Evolutionary conservation across 2,888 invertebrate species (phyloP).

Genomic region (Nemapogon koenigi): DNA sequence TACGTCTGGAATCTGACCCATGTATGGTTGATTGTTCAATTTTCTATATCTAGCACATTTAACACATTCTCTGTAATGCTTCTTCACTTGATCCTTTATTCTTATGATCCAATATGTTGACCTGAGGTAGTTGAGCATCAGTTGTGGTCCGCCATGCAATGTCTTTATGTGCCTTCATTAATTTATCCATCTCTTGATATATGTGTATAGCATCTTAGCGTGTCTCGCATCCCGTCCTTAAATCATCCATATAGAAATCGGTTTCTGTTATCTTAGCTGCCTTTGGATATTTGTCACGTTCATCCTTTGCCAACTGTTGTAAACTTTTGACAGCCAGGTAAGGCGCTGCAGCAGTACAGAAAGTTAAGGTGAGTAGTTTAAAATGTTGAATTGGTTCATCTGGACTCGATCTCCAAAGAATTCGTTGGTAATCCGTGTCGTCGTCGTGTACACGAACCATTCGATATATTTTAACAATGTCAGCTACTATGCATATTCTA

Average conservation of each 20-base stretch:
- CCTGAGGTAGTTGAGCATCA: slow-evolving; percentile 17
- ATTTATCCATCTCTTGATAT: slow-evolving; percentile 1
- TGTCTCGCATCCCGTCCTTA: slow-evolving; percentile 6
- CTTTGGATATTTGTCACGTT: slow-evolving; percentile 12
- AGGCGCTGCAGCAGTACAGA: slow-evolving; percentile 18
- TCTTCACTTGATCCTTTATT: slow-evolving; percentile 7
- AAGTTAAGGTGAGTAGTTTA: slow-evolving; percentile 15
- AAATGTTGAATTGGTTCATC: slow-evolving; percentile 13
- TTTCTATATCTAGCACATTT: slow-evolving; percentile 5
- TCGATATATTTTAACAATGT: slow-evolving; percentile 21
- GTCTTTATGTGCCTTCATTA: slow-evolving; percentile 13
- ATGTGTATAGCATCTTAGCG: slow-evolving; percentile 1
- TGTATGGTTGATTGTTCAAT: background rate
- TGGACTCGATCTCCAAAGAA: slow-evolving; percentile 15
- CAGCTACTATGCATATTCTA: slow-evolving; percentile 18
- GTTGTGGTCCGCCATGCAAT: slow-evolving; percentile 21
- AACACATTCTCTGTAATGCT: slow-evolving; percentile 1
- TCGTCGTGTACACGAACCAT: slow-evolving; percentile 14
- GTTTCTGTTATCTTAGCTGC: slow-evolving; percentile 11
- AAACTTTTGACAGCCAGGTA: slow-evolving; percentile 17
- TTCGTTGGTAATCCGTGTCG: slow-evolving; percentile 18
- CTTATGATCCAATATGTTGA: slow-evolving; percentile 19
- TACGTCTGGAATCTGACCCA: slow-evolving; percentile 7
- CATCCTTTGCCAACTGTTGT: slow-evolving; percentile 15
- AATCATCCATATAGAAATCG: slow-evolving; percentile 8